Evolutionary conservation across 2,888 invertebrate species (phyloP), one percentile per base, ranked within the genome.

Genomic region (Lithosia quadra): DNA sequence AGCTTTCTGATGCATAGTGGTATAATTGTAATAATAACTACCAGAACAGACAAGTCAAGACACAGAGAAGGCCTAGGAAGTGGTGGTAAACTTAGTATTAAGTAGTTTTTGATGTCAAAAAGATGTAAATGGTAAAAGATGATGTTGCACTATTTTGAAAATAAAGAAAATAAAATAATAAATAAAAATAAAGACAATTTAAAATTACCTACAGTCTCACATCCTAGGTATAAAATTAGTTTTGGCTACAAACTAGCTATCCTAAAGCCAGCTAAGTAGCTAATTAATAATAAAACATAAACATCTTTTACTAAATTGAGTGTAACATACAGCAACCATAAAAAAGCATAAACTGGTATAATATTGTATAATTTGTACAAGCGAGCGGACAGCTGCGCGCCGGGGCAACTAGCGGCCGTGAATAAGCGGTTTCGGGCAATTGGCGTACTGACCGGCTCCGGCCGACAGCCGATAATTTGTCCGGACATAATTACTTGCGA

Each of bases 381-480:
- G n/a, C 11, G 53, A n/a, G 22, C 21, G 58, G 66, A 81, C 91
- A 91, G 90, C 90, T 90, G 92, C 84, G 77, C 87, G 89, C 87
- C 86, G 84, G 86, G 90, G 89, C 93, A 94, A 94, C 94, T 94
- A 94, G 88, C 89, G 90, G 83, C 87, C 86, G 89, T 94, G 93
- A 94, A 89, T 92, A 91, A 89, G 93, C 94, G 90, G 83, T 87
- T 91, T 91, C 80, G 87, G 86, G 79, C 89, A 86, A 88, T 87
- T 86, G 86, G 74, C 84, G 79, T 65, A 68, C 73, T 76, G 78
- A 70, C 77, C 75, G 77, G 69, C 68, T 68, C 74, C 71, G 77
- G 64, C 69, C 59, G 73, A 43, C 65, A 69, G 65, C 66, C 71
- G 73, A 68, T 73, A 67, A 80, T 75, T 74, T 80, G 77, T 71